Conservation (phyloP, 2,888 invertebrate genomes). For the Mythimna loreyi region DNA sequence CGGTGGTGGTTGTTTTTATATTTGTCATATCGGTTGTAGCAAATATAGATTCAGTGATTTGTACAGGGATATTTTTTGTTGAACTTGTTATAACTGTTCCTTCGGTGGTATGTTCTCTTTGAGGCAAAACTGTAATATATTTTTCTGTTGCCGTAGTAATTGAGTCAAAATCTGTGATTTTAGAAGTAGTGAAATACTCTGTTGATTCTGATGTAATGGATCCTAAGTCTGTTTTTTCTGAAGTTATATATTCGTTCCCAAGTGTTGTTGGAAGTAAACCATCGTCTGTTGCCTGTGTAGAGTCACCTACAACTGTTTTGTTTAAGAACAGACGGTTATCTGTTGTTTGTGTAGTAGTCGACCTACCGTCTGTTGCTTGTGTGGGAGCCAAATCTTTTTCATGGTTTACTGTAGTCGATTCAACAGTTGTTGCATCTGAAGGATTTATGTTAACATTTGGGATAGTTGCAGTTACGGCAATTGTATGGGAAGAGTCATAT, state of each 20-base stretch:
- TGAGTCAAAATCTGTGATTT: constrained; percentile 12
- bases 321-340: too few species aligned
- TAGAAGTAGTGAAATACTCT: constrained; percentile 13
- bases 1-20: constrained; percentile 23
- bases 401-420: constrained; percentile 1
- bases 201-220: constrained; percentile 13
- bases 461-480: constrained; percentile 8
- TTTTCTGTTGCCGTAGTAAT: constrained; percentile 4
- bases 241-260: constrained; percentile 3
- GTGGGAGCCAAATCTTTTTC: not conserved
- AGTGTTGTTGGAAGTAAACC: constrained; percentile 9
- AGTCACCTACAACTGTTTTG: not conserved
- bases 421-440: not conserved
- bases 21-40: constrained; percentile 22
- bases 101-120: not conserved
- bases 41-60: constrained; percentile 1
- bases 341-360: not conserved
- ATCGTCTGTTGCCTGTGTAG: not conserved
- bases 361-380: constrained; percentile 6
- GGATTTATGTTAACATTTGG: constrained; percentile 11
- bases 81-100: constrained; percentile 5
- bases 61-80: not conserved
- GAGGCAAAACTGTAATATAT: not conserved
- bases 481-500: constrained; percentile 3
- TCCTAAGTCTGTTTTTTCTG: constrained; percentile 24